A percentile compares a stretch with the other conserved stretches of the same genome.
Evolutionary conservation across 1,140 invertebrate genomes (phyloP).

Genomic region (Eubasilissa regina): DNA sequence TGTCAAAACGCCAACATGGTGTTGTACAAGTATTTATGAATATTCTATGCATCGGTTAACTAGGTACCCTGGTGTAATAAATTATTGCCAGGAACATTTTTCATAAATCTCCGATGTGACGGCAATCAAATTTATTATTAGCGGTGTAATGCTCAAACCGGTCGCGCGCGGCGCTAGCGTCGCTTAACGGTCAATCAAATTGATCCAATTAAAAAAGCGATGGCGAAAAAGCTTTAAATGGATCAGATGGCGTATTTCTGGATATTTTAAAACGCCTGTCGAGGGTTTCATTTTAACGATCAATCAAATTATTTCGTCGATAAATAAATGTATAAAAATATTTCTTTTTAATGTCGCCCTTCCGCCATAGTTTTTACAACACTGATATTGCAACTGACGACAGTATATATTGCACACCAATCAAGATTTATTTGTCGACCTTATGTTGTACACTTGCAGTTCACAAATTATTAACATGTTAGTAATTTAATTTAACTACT

Average conservation of each 20-base stretch:
- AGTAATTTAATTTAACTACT: too few relatives aligned
- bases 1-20: neutral
- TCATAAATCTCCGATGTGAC: constrained; percentile 22
- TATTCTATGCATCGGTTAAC: constrained; percentile 22
- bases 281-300: neutral
- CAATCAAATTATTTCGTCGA: neutral
- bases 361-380: too few relatives aligned
- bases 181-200: constrained; percentile 35
- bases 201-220: constrained; percentile 35
- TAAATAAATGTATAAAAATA: too few relatives aligned
- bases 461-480: too few relatives aligned
- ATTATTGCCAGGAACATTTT: constrained; percentile 30
- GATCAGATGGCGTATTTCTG: constrained; percentile 9
- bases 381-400: too few relatives aligned
- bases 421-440: too few relatives aligned
- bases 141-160: constrained; percentile 4
- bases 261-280: constrained; percentile 16
- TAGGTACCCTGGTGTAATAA: constrained; percentile 1
- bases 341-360: too few relatives aligned
- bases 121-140: constrained; percentile 26
- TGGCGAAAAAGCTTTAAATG: constrained; percentile 1
- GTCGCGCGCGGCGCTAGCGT: constrained; percentile 10
- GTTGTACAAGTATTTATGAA: constrained; percentile 25
- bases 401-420: too few relatives aligned
- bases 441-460: too few relatives aligned